phyloP scores from a whole-genome alignment of 2,113 vertebrate genomes.

The Peromyscus polionotus region DNA sequence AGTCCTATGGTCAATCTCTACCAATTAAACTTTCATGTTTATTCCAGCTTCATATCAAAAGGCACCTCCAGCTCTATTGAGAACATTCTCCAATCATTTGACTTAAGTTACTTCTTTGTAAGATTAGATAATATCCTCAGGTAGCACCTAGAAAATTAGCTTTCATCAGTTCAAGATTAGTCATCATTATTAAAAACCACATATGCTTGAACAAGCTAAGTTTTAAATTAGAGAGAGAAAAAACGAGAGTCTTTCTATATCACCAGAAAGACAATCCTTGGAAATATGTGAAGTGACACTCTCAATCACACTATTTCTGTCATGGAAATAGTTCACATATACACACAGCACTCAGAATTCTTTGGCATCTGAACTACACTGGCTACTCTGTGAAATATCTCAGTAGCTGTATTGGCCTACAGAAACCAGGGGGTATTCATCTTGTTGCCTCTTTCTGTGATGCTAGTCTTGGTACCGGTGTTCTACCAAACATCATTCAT shows the following conservation, averaged over 20 bases:
- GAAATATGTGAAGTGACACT: background rate
- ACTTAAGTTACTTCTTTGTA: background rate
- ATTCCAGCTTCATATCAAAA: background rate
- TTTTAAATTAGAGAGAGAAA: background rate
- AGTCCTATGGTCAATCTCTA: background rate
- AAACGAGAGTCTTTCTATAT: background rate
- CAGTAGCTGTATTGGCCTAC: fast-evolving
- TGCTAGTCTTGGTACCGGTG: background rate
- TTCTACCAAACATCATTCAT: background rate
- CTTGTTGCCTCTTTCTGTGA: background rate
- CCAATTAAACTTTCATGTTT: background rate
- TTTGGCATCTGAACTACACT: background rate
- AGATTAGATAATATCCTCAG: background rate
- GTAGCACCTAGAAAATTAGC: background rate
- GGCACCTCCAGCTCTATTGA: background rate
- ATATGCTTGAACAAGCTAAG: background rate
- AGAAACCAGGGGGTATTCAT: background rate
- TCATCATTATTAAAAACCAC: background rate
- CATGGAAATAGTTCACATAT: background rate
- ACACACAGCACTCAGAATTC: background rate
- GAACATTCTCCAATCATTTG: background rate
- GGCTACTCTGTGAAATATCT: background rate
- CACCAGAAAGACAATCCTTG: background rate
- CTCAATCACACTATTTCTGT: background rate
- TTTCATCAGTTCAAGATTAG: background rate